A percentile compares a stretch with the other conserved stretches of the same genome.
These are phyloP conservation scores for Hyperopisus bebe DNA, from an alignment of 2,113 vertebrate genomes.

Conservation along the genomic window DNA sequence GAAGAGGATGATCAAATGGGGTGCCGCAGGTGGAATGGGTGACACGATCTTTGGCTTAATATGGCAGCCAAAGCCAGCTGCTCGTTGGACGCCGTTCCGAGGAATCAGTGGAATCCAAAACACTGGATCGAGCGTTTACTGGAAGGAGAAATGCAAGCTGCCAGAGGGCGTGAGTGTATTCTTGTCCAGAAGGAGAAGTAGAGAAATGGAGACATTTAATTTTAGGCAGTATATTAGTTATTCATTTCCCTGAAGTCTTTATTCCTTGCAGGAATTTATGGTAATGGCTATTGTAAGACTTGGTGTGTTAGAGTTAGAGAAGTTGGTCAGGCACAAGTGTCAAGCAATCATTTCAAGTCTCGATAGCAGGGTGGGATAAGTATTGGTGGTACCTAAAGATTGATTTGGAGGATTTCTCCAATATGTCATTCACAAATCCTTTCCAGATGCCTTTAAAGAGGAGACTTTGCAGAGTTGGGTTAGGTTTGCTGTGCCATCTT, in stretches of 20 bases:
- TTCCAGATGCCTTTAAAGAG: background rate
- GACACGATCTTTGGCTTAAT: background rate
- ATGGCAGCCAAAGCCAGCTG: conserved; percentile 8
- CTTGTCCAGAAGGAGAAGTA: background rate
- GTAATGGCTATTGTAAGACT: background rate
- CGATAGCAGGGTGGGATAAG: background rate
- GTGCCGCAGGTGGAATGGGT: background rate
- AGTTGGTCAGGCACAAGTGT: background rate
- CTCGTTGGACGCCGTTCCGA: background rate
- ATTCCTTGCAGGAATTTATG: background rate
- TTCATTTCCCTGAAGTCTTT: background rate
- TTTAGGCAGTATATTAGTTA: background rate
- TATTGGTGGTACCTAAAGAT: background rate
- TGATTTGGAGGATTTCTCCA: background rate
- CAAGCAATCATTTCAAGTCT: background rate
- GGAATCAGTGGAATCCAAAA: conserved; percentile 1
- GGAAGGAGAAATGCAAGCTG: background rate
- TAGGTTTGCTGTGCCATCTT: background rate
- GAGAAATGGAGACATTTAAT: background rate
- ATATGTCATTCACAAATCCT: background rate
- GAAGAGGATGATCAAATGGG: background rate
- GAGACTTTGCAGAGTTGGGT: background rate
- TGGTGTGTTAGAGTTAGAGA: background rate
- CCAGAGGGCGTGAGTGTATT: background rate
- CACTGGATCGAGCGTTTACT: background rate